phyloP scores from a whole-genome alignment of 2,888 invertebrate species.

The Ormyrus labotus region DNA sequence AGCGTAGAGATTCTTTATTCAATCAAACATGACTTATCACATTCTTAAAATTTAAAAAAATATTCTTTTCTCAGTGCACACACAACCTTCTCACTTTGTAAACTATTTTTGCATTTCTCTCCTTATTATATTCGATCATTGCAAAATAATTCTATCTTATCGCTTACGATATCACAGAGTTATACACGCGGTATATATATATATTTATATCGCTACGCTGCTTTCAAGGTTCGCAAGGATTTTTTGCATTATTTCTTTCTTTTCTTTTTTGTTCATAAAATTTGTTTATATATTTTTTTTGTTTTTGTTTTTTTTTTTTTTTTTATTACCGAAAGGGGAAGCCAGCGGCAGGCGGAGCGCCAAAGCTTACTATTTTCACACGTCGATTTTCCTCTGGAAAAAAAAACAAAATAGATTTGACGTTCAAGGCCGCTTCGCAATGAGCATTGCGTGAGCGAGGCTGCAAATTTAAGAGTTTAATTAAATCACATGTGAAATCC shows the following conservation, averaged over 20 bases:
- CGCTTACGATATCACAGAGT: conserved; percentile 75
- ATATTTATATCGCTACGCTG: conserved; percentile 63
- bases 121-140: conserved; percentile 61
- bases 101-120: conserved; percentile 52
- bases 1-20: conserved; percentile 39
- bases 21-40: conserved; percentile 43
- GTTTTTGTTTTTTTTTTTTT: conserved; percentile 2
- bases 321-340: conserved; percentile 52
- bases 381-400: conserved; percentile 59
- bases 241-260: conserved; percentile 38
- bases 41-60: conserved; percentile 43
- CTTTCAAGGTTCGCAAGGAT: conserved; percentile 53
- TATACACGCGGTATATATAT: conserved; percentile 67
- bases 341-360: conserved; percentile 58
- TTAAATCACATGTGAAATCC: conserved; percentile 49
- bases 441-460: conserved; percentile 56
- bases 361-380: conserved; percentile 57
- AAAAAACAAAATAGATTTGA: conserved; percentile 58
- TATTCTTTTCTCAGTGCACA: conserved; percentile 55
- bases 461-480: conserved; percentile 58
- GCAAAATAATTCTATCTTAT: conserved; percentile 74
- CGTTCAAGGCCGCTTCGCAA: conserved; percentile 58
- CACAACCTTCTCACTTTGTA: conserved; percentile 51
- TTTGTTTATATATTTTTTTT: conserved; percentile 30
- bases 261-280: background rate